A percentile compares a stretch with the other conserved stretches of the same genome.
phyloP scores from a whole-genome alignment of 2,888 invertebrate species.

The Machimus rusticus region DNA sequence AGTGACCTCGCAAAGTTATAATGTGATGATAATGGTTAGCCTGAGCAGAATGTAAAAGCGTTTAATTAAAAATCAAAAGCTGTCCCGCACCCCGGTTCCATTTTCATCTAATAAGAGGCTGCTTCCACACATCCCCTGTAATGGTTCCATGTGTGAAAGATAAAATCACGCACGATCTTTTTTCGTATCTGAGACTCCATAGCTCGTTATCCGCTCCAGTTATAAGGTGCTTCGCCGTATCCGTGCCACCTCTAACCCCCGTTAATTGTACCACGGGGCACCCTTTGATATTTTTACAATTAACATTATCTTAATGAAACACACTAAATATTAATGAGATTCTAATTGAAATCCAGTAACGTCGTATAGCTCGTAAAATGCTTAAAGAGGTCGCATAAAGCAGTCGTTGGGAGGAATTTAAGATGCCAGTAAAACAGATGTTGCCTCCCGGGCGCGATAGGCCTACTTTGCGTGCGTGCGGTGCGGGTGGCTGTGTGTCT shows the following conservation, averaged over 20 bases:
- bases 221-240: background rate
- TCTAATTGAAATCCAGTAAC: constrained; percentile 14
- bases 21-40: background rate
- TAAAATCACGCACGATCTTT: background rate
- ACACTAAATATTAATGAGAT: constrained; percentile 11
- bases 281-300: constrained; percentile 1
- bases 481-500: background rate
- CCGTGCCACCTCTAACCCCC: background rate
- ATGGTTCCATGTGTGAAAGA: background rate
- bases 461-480: background rate
- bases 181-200: background rate
- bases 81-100: background rate
- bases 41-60: background rate
- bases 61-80: background rate
- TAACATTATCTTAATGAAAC: constrained; percentile 9
- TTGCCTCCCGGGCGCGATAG: background rate
- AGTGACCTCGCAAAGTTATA: background rate
- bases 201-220: background rate
- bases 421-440: background rate
- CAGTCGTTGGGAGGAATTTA: background rate
- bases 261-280: background rate
- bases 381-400: constrained; percentile 2
- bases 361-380: background rate
- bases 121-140: background rate
- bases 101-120: background rate